Evolutionary conservation across 2,113 vertebrate genomes (phyloP).

Genomic region (Elaphurus davidianus): DNA sequence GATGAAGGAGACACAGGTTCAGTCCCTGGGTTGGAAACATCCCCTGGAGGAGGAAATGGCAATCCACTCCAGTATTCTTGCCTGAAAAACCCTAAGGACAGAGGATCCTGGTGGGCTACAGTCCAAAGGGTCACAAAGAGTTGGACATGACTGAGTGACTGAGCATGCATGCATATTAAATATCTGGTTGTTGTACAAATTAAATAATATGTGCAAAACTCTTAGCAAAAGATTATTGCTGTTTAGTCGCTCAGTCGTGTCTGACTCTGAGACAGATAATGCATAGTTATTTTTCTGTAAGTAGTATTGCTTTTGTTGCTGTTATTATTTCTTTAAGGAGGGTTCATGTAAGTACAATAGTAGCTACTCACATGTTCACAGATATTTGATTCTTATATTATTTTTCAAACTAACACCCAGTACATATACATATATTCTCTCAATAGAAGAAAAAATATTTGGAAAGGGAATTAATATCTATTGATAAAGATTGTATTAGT

Average conservation of each 20-base stretch:
- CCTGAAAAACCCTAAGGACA: background rate
- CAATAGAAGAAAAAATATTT: background rate
- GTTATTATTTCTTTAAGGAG: background rate
- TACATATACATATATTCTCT: background rate
- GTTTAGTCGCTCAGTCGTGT: accelerated
- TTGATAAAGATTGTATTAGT: background rate
- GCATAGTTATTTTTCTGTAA: background rate
- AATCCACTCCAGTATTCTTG: background rate
- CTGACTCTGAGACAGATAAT: background rate
- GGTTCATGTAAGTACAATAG: background rate
- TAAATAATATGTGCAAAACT: background rate
- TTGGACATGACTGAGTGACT: background rate
- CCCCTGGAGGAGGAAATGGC: background rate
- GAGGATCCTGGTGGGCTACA: background rate
- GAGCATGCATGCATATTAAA: background rate
- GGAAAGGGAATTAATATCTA: background rate
- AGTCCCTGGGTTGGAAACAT: background rate
- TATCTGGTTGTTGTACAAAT: background rate
- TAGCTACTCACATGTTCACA: background rate
- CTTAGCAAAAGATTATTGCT: background rate
- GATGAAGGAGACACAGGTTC: background rate
- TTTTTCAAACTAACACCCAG: background rate
- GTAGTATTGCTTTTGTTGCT: background rate
- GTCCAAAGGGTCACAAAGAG: background rate
- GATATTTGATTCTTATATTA: background rate